phyloP scores from a whole-genome alignment of 2,888 invertebrate genomes.

The Andrena hattorfiana region DNA sequence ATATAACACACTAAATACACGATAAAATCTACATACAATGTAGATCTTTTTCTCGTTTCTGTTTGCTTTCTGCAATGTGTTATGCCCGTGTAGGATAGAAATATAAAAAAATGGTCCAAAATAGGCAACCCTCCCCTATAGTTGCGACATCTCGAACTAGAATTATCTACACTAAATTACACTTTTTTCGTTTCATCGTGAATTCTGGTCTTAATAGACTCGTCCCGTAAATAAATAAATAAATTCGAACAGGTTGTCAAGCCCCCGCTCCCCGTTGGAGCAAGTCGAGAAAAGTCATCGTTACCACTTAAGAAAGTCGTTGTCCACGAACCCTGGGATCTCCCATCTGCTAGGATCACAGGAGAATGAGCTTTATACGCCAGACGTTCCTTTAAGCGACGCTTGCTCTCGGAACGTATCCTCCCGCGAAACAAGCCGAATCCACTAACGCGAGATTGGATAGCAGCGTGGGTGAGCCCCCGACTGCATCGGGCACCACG shows the following conservation, averaged over 20 bases:
- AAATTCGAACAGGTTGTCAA: slow-evolving; percentile 1
- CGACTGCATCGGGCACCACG: slow-evolving; percentile 29
- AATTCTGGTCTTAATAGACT: too few relatives aligned
- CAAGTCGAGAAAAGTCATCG: not conserved
- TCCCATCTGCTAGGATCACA: slow-evolving; percentile 14
- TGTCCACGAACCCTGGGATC: not conserved
- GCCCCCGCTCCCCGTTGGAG: not conserved
- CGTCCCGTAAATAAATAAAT: too few relatives aligned
- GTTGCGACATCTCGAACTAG: too few relatives aligned
- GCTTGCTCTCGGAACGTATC: slow-evolving; percentile 32
- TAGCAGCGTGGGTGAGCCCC: slow-evolving; percentile 31
- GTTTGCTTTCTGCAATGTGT: too few relatives aligned
- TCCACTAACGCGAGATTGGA: slow-evolving; percentile 63
- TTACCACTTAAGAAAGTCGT: slow-evolving; percentile 13
- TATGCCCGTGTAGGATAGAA: too few relatives aligned
- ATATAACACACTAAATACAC: too few relatives aligned
- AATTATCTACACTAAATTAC: too few relatives aligned
- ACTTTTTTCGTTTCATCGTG: too few relatives aligned
- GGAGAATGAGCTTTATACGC: slow-evolving; percentile 36
- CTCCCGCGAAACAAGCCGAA: slow-evolving; percentile 45
- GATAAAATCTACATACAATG: too few relatives aligned
- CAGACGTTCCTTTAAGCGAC: slow-evolving; percentile 36
- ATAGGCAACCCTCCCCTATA: too few relatives aligned
- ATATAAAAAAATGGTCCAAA: too few relatives aligned
- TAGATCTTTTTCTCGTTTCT: too few relatives aligned